A percentile compares a stretch with the other conserved stretches of the same genome.
phyloP scores from a whole-genome alignment of 2,113 vertebrate genomes.

The Sceloporus tristichus region DNA sequence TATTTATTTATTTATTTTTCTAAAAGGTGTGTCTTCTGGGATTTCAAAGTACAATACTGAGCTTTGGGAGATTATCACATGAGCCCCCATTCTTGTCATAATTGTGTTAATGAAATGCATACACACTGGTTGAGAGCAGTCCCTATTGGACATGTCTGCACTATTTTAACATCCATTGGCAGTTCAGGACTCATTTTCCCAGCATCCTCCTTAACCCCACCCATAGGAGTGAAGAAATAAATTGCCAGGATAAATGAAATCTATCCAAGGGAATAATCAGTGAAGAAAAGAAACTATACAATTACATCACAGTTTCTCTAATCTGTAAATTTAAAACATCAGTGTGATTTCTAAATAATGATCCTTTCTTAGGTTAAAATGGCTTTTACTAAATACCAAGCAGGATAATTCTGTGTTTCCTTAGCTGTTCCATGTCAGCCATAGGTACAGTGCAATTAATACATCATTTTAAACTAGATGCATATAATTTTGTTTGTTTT shows the following conservation, averaged over 20 bases:
- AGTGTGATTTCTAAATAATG: conserved; percentile 22
- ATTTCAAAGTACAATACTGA: no score
- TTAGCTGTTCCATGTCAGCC: conserved; percentile 8
- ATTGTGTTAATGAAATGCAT: no score
- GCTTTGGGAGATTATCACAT: no score
- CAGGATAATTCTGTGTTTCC: conserved; percentile 35
- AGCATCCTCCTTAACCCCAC: no score
- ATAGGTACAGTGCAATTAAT: conserved; percentile 32
- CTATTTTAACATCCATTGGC: no score
- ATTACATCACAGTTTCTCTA: conserved; percentile 14
- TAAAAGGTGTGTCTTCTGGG: no score
- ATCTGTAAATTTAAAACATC: conserved; percentile 28
- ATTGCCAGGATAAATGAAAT: neutral
- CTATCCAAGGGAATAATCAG: conserved; percentile 2
- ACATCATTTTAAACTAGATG: conserved; percentile 8
- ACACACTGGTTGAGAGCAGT: no score
- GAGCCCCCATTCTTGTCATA: no score
- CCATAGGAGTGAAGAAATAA: no score
- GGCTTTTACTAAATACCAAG: conserved; percentile 21
- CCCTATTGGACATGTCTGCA: no score
- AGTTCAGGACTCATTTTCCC: no score
- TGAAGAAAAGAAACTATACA: conserved; percentile 2
- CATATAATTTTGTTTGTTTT: conserved; percentile 35
- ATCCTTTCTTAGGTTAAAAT: conserved; percentile 25
- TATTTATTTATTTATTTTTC: no score